Evolutionary conservation across 2,888 invertebrate species (phyloP), one percentile per base, ranked within the genome.

Genomic region (Seladonia tumulorum): DNA sequence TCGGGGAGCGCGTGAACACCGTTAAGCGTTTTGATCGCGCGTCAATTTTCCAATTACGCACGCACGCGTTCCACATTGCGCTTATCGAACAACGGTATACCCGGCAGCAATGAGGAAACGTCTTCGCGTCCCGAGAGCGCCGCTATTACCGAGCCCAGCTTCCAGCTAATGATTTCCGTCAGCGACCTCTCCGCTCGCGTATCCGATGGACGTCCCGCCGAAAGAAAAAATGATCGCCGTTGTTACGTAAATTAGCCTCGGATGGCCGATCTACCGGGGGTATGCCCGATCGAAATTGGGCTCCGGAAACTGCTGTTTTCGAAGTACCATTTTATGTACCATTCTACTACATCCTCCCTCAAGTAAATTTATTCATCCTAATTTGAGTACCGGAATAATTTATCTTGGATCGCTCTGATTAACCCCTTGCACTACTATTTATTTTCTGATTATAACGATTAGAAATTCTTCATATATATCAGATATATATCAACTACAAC

Each of bases 41-140:
- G 85, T 91, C 89, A 87, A 92, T 92, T 90, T 93, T 88, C 92
- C 90, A 92, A 92, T 93, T 92, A 92, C 90, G 84, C 85, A 85
- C 87, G 86, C 87, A 85, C 87, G 87, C 88, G 89, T 91, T 88
- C 83, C 87, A 87, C 88, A 84, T 88, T 83, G 91, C 87, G 82
- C 85, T 92, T 92, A 92, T 92, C 91, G 88, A 82, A 63, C 89
- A 93, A 92, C 92, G 91, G 92, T 91, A 92, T 90, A 86, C 81
- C 76, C 82, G 63, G 85, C 88, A 82, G 91, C 92, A 92, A 93
- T 91, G 91, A 92, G 92, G 92, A 93, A 93, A 93, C 90, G 85
- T 88, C 86, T 81, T 74, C 76, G 83, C 53, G 76, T 82, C 79
- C 83, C 81, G 53, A 53, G 35, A 76, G 81, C 71, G 76, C 63